Percentiles rank a stretch among this genome's conserved stretches.
phyloP scores from a whole-genome alignment of 2,797 vertebrate species.

The Oceanodroma leucorhoa region DNA sequence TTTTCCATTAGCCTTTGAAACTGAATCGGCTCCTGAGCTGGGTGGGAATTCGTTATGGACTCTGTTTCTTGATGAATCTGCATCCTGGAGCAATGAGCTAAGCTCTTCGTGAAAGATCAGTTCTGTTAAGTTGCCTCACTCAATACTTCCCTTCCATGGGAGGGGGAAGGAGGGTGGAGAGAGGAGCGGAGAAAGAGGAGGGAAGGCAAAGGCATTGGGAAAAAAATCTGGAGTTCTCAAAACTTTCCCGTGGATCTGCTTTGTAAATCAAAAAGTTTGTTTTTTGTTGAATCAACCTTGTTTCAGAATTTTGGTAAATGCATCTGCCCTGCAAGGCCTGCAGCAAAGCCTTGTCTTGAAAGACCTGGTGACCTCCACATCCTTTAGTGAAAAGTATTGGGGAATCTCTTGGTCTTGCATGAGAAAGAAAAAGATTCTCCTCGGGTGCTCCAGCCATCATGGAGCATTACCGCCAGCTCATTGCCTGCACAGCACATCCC shows the following conservation, averaged over 20 bases:
- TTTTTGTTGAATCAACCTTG: rapidly evolving
- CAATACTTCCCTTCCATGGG: background rate
- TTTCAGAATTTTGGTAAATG: background rate
- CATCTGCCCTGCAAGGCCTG: background rate
- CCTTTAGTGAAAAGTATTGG: background rate
- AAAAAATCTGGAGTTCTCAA: background rate
- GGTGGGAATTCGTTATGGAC: background rate
- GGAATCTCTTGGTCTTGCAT: background rate
- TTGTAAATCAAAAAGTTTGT: background rate
- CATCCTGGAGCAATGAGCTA: background rate
- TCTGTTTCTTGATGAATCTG: background rate
- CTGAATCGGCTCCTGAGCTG: background rate
- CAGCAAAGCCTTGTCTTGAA: background rate
- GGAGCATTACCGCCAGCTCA: background rate
- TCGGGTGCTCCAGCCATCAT: background rate
- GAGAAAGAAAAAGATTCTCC: background rate
- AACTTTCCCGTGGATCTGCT: background rate
- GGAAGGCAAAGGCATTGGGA: background rate
- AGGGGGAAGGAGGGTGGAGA: background rate
- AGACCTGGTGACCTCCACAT: background rate
- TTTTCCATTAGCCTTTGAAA: conserved; percentile 11
- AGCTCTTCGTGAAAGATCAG: background rate
- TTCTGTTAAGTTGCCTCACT: background rate
- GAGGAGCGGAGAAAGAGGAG: background rate
- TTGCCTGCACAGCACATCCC: background rate